phyloP scores from a whole-genome alignment of 2,888 invertebrate genomes.

The Dinocampus coccinellae region DNA sequence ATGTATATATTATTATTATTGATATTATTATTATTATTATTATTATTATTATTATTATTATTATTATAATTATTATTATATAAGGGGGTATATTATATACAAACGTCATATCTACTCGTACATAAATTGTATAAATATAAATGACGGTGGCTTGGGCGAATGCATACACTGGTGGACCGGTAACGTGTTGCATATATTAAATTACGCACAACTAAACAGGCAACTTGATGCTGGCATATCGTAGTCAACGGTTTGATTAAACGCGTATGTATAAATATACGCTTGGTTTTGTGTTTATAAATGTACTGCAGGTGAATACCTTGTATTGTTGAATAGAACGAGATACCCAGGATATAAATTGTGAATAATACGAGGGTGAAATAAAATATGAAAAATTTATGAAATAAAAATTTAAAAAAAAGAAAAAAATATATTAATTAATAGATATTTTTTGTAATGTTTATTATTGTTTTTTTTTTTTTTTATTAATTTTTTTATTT shows the following conservation, averaged over 20 bases:
- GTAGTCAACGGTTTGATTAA: conserved; percentile 51
- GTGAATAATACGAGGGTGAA: background rate
- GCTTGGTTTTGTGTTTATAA: conserved; percentile 27
- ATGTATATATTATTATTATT: background rate
- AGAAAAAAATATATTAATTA: background rate
- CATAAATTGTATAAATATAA: conserved; percentile 63
- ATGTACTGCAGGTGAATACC: conserved; percentile 15
- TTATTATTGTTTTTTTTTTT: no score
- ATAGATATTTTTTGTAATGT: conserved; percentile 6
- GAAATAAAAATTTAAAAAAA: background rate
- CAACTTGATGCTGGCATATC: conserved; percentile 43
- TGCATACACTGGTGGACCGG: conserved; percentile 34
- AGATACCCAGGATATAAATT: no score
- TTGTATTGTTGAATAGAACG: no score
- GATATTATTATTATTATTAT: background rate
- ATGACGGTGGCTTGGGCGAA: conserved; percentile 47
- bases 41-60: no score
- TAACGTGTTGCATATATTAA: conserved; percentile 62
- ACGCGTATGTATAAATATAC: conserved; percentile 35
- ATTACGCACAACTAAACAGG: conserved; percentile 63
- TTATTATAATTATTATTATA: background rate
- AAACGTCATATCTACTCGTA: conserved; percentile 40
- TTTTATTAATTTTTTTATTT: no score
- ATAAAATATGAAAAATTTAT: background rate
- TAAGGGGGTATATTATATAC: background rate